phyloP scores from a whole-genome alignment of 2,113 vertebrate genomes.

The Leptobrachium ailaonicum region DNA sequence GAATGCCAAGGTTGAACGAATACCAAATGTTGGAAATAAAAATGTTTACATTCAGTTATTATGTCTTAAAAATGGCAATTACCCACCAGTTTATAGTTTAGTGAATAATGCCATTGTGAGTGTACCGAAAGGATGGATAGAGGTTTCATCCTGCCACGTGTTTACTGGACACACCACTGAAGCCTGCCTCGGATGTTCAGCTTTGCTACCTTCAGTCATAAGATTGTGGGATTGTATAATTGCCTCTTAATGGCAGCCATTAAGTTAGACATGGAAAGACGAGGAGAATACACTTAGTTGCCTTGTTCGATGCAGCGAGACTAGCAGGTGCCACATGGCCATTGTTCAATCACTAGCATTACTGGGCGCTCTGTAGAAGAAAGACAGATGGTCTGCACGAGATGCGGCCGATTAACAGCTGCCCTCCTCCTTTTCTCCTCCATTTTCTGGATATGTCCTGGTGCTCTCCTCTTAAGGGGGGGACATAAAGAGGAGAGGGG shows the following conservation, averaged over 20 bases:
- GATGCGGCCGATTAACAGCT: slow-evolving; percentile 27
- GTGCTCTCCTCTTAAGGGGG: background rate
- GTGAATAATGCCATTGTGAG: too few species aligned
- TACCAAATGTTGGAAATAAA: background rate
- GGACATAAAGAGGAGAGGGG: background rate
- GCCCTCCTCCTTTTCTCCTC: slow-evolving; percentile 6
- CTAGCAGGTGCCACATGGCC: slow-evolving; percentile 35
- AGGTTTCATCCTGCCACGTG: background rate
- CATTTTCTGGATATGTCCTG: slow-evolving; percentile 20
- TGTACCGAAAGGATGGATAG: too few species aligned
- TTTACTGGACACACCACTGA: background rate
- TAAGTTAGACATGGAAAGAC: background rate
- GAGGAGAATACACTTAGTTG: background rate
- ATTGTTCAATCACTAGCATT: slow-evolving; percentile 22
- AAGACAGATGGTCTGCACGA: slow-evolving; percentile 41
- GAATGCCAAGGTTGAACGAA: too few species aligned
- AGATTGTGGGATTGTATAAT: background rate
- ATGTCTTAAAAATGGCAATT: too few species aligned
- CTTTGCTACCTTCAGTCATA: background rate
- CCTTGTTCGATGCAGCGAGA: slow-evolving; percentile 10
- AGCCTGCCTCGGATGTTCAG: background rate
- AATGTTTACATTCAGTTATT: background rate
- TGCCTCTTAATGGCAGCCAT: background rate
- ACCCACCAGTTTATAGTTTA: too few species aligned
- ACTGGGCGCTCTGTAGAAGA: background rate